These are phyloP conservation scores for Agrenia bidenticulata DNA, from an alignment of 2,888 invertebrate genomes.

Conservation along the genomic window DNA sequence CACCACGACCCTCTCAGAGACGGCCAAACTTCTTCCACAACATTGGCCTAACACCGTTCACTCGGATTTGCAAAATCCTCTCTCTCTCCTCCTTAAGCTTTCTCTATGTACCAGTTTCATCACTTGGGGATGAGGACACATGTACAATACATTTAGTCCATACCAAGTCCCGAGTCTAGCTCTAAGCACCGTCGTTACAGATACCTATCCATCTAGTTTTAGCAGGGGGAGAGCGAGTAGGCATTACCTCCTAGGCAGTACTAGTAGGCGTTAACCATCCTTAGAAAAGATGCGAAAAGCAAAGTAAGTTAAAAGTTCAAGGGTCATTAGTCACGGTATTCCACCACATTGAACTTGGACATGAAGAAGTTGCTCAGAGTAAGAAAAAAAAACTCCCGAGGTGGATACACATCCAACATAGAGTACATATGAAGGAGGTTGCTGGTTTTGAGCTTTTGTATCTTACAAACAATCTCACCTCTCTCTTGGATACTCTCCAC, in stretches of 20 bases:
- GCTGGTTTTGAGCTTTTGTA: too few relatives aligned
- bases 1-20: neutral
- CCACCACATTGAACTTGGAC: constrained; percentile 24
- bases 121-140: constrained; percentile 1
- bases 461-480: too few relatives aligned
- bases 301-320: constrained; percentile 23
- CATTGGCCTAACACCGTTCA: constrained; percentile 11
- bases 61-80: constrained; percentile 22
- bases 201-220: too few relatives aligned
- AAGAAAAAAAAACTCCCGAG: too few relatives aligned
- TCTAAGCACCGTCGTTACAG: too few relatives aligned
- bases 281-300: constrained; percentile 5
- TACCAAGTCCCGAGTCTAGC: too few relatives aligned
- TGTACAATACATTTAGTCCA: too few relatives aligned
- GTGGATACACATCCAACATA: too few relatives aligned
- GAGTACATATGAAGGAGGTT: too few relatives aligned
- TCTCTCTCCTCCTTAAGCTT: neutral
- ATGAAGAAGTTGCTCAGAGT: constrained; percentile 14
- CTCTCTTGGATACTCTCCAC: too few relatives aligned
- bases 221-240: too few relatives aligned
- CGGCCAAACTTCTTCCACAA: constrained; percentile 15
- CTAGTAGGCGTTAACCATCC: constrained; percentile 18
- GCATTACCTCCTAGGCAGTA: neutral
- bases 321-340: constrained; percentile 20
- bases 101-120: constrained; percentile 1